phyloP scores from a whole-genome alignment of 2,888 invertebrate species.

The Catotricha subobsoleta region DNA sequence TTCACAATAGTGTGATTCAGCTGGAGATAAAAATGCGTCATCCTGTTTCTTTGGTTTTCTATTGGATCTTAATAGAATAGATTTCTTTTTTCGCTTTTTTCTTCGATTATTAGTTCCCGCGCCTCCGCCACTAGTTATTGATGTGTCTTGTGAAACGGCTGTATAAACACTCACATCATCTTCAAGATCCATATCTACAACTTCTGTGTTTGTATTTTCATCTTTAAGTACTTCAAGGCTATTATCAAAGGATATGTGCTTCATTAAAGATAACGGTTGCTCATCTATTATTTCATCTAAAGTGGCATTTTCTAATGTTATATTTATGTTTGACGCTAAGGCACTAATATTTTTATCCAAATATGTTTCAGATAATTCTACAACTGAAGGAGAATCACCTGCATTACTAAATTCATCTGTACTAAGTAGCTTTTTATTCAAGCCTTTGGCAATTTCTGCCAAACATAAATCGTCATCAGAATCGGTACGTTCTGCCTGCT shows the following conservation, averaged over 20 bases:
- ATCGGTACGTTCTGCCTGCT: slow-evolving; percentile 6
- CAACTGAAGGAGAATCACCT: neutral
- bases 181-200: slow-evolving; percentile 29
- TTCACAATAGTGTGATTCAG: slow-evolving; percentile 28
- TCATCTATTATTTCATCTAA: neutral
- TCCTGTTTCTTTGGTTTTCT: neutral
- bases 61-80: neutral
- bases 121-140: slow-evolving; percentile 4
- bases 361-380: neutral
- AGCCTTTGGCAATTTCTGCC: slow-evolving; percentile 27
- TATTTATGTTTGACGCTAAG: slow-evolving; percentile 1
- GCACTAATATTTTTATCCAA: neutral
- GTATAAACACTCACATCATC: slow-evolving; percentile 29
- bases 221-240: slow-evolving; percentile 25
- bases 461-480: slow-evolving; percentile 25
- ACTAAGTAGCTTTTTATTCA: slow-evolving; percentile 20
- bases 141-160: slow-evolving; percentile 22
- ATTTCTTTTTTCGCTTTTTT: slow-evolving; percentile 2
- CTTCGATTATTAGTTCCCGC: too few species aligned
- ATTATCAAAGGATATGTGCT: too few species aligned
- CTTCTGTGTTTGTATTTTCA: slow-evolving; percentile 25
- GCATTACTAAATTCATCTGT: slow-evolving; percentile 7
- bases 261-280: slow-evolving; percentile 13
- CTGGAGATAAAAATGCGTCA: neutral
- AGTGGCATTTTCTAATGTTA: neutral